Evolutionary conservation across 1,140 invertebrate genomes (phyloP).

Genomic region (Bombus fervidus): DNA sequence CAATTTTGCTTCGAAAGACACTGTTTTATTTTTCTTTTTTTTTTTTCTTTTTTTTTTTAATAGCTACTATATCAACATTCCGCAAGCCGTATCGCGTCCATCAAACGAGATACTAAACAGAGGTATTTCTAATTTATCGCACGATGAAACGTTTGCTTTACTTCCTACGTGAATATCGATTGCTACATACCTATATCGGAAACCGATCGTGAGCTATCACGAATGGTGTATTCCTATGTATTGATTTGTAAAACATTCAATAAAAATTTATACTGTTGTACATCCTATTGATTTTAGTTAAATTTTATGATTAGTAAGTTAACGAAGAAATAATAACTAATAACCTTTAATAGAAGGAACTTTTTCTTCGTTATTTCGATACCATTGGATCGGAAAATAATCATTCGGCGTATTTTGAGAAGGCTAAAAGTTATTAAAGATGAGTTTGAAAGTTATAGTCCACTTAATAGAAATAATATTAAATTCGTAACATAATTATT

Average conservation of each 20-base stretch:
- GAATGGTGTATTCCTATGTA: not conserved
- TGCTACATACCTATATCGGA: not conserved
- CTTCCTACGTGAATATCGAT: not conserved
- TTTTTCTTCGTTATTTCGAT: not conserved
- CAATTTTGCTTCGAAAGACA: not conserved
- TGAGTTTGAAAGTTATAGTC: too few relatives aligned
- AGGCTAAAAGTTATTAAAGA: too few relatives aligned
- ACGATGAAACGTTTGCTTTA: not conserved
- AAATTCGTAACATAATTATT: too few relatives aligned
- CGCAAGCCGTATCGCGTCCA: not conserved
- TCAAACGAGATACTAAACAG: not conserved
- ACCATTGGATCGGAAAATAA: too few relatives aligned
- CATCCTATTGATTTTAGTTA: too few relatives aligned
- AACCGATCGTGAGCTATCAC: not conserved
- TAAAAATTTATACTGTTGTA: not conserved
- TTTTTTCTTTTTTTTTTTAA: not conserved
- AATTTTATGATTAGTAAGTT: not conserved
- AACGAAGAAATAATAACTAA: not conserved
- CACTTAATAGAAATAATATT: too few relatives aligned
- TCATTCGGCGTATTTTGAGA: too few relatives aligned
- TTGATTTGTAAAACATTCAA: not conserved
- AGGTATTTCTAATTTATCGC: slow-evolving; percentile 7
- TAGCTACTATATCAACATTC: not conserved
- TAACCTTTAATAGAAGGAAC: not conserved
- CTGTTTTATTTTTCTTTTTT: not conserved